These are phyloP conservation scores for Myotis planiceps DNA, from an alignment of 2,797 vertebrate species.

Conservation along the genomic window DNA sequence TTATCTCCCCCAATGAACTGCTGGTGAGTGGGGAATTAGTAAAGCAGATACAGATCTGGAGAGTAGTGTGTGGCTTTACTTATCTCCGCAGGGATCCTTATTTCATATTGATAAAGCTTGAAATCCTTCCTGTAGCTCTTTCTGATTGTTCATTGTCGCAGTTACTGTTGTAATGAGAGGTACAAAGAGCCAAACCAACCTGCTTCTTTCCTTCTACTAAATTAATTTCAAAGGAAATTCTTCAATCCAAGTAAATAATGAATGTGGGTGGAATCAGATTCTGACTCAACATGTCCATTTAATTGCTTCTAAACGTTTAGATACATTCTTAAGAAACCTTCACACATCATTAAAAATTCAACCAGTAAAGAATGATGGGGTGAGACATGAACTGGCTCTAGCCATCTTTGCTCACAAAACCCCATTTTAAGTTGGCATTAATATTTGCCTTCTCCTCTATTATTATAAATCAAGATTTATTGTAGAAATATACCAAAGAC, in stretches of 20 bases:
- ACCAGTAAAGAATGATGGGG: background rate
- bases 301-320: conserved; percentile 61
- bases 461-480: conserved; percentile 52
- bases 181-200: conserved; percentile 31
- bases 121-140: conserved; percentile 49
- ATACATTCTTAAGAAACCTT: conserved; percentile 47
- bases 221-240: conserved; percentile 71
- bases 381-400: background rate
- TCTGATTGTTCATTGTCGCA: conserved; percentile 43
- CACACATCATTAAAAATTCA: background rate
- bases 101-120: conserved; percentile 49
- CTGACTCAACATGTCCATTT: conserved; percentile 63
- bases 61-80: conserved; percentile 1
- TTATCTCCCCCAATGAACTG: background rate
- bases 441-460: conserved; percentile 31
- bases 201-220: conserved; percentile 40
- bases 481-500: conserved; percentile 30
- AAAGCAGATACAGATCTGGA: conserved; percentile 41
- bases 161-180: conserved; percentile 57
- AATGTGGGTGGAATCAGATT: conserved; percentile 2
- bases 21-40: conserved; percentile 42
- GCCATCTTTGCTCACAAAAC: background rate
- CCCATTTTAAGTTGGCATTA: background rate
- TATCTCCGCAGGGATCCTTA: conserved; percentile 37
- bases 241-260: conserved; percentile 37